Conservation (phyloP, 1,140 invertebrate genomes). For the Drosophila pallidifrons region DNA sequence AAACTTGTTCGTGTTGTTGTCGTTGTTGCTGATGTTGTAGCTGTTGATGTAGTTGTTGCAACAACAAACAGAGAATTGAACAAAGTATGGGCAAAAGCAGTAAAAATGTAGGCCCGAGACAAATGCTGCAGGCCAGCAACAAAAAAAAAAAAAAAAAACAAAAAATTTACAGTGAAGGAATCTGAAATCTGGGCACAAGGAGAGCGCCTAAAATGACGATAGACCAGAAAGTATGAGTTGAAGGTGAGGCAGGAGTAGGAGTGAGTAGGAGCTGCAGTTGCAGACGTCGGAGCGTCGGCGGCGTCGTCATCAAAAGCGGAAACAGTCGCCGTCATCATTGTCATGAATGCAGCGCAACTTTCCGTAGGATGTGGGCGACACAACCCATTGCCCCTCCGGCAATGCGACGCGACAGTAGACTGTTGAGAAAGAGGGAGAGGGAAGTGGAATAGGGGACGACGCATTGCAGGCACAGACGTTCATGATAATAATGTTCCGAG, state of each 20-base stretch:
- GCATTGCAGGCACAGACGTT: constrained; percentile 28
- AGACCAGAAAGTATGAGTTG: too few species aligned
- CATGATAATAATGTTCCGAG: constrained; percentile 36
- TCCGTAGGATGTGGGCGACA: constrained; percentile 5
- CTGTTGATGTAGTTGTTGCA: constrained; percentile 26
- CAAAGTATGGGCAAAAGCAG: constrained; percentile 31
- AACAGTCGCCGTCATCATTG: constrained; percentile 76
- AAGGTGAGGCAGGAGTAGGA: constrained; percentile 1
- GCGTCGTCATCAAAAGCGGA: constrained; percentile 55
- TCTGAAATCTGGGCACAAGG: constrained; percentile 27
- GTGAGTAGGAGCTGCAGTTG: not conserved
- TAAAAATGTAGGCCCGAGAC: constrained; percentile 49
- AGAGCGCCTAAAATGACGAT: constrained; percentile 68
- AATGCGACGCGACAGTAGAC: constrained; percentile 41
- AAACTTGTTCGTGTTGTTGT: constrained; percentile 58
- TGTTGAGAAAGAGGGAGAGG: constrained; percentile 3
- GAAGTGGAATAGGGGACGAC: not conserved
- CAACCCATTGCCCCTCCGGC: constrained; percentile 29
- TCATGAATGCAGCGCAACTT: constrained; percentile 60
- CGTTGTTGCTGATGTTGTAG: constrained; percentile 21
- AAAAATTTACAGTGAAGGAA: not conserved
- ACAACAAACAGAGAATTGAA: constrained; percentile 39
- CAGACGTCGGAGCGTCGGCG: constrained; percentile 10
- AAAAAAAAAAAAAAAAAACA: constrained; percentile 1
- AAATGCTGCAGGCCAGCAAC: constrained; percentile 34